A percentile compares a stretch with the other conserved stretches of the same genome.
Evolutionary conservation across 2,113 vertebrate genomes (phyloP).

Genomic region (Sphaerodactylus townsendi): DNA sequence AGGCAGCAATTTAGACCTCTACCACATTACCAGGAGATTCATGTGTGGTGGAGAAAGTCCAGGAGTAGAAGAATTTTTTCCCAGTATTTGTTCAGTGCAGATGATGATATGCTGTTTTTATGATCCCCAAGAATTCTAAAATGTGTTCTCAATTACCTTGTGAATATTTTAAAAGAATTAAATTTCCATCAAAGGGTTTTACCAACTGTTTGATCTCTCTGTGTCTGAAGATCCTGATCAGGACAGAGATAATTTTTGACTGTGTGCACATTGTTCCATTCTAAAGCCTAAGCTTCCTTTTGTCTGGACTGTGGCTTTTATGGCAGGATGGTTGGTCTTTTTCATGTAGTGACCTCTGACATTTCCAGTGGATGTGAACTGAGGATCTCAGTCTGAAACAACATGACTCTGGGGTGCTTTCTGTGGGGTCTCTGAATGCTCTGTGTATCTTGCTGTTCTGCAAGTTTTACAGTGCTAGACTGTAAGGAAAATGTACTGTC

Average conservation of each 20-base stretch:
- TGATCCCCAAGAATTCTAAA: conserved; percentile 62
- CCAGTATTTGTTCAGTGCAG: conserved; percentile 62
- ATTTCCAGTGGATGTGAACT: conserved; percentile 38
- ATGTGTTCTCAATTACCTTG: conserved; percentile 72
- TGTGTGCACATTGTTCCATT: conserved; percentile 22
- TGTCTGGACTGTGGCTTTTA: conserved; percentile 41
- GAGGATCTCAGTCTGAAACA: conserved; percentile 14
- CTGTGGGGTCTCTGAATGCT: not conserved
- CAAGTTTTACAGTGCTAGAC: not conserved
- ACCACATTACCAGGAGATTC: not conserved
- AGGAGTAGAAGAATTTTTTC: conserved; percentile 53
- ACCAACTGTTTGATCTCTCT: conserved; percentile 67
- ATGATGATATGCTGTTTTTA: conserved; percentile 60
- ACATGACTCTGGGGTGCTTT: not conserved
- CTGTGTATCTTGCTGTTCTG: not conserved
- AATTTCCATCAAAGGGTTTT: conserved; percentile 74
- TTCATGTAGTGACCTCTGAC: conserved; percentile 26
- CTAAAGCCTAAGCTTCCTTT: conserved; percentile 43
- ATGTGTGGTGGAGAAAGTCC: conserved; percentile 20
- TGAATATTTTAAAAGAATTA: conserved; percentile 75
- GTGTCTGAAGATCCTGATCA: conserved; percentile 59
- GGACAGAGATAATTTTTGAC: conserved; percentile 54
- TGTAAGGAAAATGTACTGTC: not conserved
- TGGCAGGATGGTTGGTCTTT: conserved; percentile 25
- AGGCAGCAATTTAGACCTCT: no score